Base-by-base conservation (phyloP, 2,888 invertebrate genomes). In the Melikaiella ostensackeni region DNA sequence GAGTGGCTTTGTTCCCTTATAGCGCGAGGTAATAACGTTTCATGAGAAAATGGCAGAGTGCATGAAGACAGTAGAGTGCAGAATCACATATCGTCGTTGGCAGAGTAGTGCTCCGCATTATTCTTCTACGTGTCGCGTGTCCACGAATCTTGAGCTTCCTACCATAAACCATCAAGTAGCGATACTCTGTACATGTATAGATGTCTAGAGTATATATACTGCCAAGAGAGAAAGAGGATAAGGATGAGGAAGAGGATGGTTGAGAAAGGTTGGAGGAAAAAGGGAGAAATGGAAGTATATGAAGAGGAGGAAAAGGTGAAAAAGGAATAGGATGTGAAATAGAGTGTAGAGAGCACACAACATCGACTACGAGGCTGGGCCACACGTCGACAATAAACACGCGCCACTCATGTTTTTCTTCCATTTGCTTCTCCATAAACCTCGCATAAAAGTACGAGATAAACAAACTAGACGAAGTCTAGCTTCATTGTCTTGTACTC, bases 401-500 rank as follows among this genome's bases (percentile, higher is more conserved):
- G 90, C 85, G 87, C 87, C 84, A 84, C 85, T 84, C 86, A 85
- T 87, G 88, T 85, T 87, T 87, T 87, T 87, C 87, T 88, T 88
- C 82, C 90, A 90, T 91, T 90, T 90, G 88, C 86, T 85, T 87
- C 85, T 84, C 86, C 88, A 88, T 91, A 90, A 90, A 91, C 90
- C 88, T 87, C 85, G 83, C 86, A 86, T 89, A 88, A 89, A 90
- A 89, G 85, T 81, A 80, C 75, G 79, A 84, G 83, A 84, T 82
- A 83, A 83, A 82, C 79, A 80, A 77, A 77, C 70, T 74, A 63
- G 77, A 57, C 57, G 11, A 24, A 13, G 24, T 24, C 24, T 57
- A 24, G 57, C 21, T 13, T 11, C 13, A 3, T 57, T 57, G 24
- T 57, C 6, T 24, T 24, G 2, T 11, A 24, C 11, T 24, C 13